Evolutionary conservation across 2,888 invertebrate species (phyloP).

Genomic region (Caenorhabditis sp.): DNA sequence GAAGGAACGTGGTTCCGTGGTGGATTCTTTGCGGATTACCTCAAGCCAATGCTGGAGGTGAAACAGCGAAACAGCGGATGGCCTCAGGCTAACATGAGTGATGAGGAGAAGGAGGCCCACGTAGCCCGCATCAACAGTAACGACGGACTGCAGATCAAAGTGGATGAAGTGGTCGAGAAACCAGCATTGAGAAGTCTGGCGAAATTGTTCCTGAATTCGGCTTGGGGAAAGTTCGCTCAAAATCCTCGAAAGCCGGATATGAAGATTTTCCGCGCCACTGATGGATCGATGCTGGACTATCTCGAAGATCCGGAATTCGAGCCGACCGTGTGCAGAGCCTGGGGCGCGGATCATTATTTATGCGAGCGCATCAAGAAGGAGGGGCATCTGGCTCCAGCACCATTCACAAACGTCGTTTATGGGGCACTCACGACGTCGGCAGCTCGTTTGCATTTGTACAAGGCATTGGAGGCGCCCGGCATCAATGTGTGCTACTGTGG

Average conservation of each 20-base stretch:
- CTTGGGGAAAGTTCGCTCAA: conserved; percentile 31
- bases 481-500: too few species aligned
- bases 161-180: not conserved
- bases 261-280: too few species aligned
- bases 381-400: too few species aligned
- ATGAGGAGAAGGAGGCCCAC: conserved; percentile 4
- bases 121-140: not conserved
- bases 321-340: too few species aligned
- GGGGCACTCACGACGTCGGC: conserved; percentile 17
- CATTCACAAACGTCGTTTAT: conserved; percentile 11
- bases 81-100: not conserved
- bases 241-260: too few species aligned
- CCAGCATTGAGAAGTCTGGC: conserved; percentile 3
- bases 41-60: conserved; percentile 7
- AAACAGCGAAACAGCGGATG: conserved; percentile 15
- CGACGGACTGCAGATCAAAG: not conserved
- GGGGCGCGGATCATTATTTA: too few species aligned
- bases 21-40: conserved; percentile 22
- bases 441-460: not conserved
- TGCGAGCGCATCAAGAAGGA: too few species aligned
- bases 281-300: too few species aligned
- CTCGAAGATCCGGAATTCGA: too few species aligned
- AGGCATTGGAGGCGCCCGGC: conserved; percentile 1
- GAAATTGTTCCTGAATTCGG: conserved; percentile 23
- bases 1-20: not conserved